phyloP scores from a whole-genome alignment of 2,113 vertebrate genomes.

The Oncorhynchus kisutch region DNA sequence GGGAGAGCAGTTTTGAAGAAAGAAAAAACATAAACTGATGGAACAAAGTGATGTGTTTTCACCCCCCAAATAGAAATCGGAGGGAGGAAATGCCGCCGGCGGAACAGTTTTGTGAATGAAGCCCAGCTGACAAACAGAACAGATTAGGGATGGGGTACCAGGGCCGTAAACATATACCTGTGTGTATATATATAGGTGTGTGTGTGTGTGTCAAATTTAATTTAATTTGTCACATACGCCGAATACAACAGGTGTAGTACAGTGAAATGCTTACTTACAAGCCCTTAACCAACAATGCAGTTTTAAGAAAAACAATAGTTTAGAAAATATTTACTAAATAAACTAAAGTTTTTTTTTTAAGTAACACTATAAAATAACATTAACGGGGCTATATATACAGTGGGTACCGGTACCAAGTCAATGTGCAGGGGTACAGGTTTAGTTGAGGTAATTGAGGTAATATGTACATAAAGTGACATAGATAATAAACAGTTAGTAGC shows the following conservation, averaged over 20 bases:
- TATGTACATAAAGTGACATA: no score
- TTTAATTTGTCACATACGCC: no score
- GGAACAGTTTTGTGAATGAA: conserved; percentile 54
- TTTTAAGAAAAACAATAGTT: no score
- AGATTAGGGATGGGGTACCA: neutral
- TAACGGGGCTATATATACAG: neutral
- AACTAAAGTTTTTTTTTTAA: no score
- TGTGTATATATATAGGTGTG: neutral
- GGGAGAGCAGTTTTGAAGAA: conserved; percentile 46
- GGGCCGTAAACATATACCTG: conserved; percentile 3
- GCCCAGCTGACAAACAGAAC: conserved; percentile 6
- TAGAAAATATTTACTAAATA: no score
- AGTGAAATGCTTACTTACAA: no score
- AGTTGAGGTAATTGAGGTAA: no score
- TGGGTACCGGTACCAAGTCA: conserved; percentile 1
- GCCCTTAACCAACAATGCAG: no score
- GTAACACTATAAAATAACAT: no score
- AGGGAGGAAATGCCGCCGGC: conserved; percentile 44
- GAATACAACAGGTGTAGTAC: no score
- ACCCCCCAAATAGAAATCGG: conserved; percentile 43
- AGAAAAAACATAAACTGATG: conserved; percentile 53
- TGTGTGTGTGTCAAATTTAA: neutral
- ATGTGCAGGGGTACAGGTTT: no score
- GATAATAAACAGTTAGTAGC: no score
- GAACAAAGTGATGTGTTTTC: conserved; percentile 41